Base-by-base conservation (phyloP, 1,140 invertebrate species). In the Catajapyx aquilonaris region DNA sequence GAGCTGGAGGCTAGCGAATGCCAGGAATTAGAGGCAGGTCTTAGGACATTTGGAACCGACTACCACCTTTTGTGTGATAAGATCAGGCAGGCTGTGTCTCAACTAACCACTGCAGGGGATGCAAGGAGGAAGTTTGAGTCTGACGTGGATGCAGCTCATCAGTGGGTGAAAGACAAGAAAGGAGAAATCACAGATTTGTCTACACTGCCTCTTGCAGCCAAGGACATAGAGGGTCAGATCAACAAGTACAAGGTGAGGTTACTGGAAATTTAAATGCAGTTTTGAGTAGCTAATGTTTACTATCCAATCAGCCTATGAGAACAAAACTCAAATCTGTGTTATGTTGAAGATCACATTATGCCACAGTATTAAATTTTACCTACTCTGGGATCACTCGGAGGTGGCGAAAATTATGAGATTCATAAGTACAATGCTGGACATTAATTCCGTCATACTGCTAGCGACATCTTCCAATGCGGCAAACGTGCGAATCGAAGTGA, bases 1-100 rank as follows among this genome's bases (percentile, higher is more conserved):
- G 85, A 91, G 53, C 52, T 91, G n/a, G 83, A 90, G 51, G 66
- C 69, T 37, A 64, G 66, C 15, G 79, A 83, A 50, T 71, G 78
- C 40, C 67, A 69, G 40, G 68, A 78, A 51, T 48, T 83, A 30
- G 75, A 80, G 51, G 61, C 64, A 0, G 65, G 71, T 13, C 56
- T 77, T 36, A 65, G 62, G 43, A 67, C 69, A 49, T 51, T 81
- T 5, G 65, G 65, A 18, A 61, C 62, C 0, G 76, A 48, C 31
- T 61, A 87, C 51, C 73, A 79, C 46, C 68, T 76, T 48, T 53
- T 91, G 1, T 66, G 71, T 11, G 61, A 66, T 0, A 68, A 76
- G 19, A 59, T 86, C 0, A 71, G 73, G 49, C 65, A 69, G 38
- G 76, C 81, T 54, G 72, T 84, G 35, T 73, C 75, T 35, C 66